Percentiles rank a stretch among this genome's conserved stretches.
Evolutionary conservation across 2,113 vertebrate genomes (phyloP).

Genomic region (Amazona guildingii): DNA sequence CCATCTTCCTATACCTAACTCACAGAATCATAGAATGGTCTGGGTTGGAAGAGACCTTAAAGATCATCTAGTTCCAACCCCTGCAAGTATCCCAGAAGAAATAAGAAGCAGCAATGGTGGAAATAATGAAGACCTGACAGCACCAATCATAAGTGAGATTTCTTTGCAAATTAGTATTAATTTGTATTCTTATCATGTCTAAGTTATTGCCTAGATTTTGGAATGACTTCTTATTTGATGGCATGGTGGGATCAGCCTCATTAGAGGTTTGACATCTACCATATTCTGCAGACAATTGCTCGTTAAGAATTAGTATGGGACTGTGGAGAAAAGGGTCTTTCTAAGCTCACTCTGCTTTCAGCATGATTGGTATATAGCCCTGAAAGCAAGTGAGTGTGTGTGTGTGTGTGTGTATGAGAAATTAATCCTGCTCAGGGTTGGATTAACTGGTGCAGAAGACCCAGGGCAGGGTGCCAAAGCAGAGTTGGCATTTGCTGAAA

Average conservation of each 20-base stretch:
- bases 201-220: neutral
- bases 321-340: neutral
- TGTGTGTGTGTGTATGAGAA: neutral
- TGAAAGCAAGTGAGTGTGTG: neutral
- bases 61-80: neutral
- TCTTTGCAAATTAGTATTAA: neutral
- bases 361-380: neutral
- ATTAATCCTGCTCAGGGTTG: conserved; percentile 8
- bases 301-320: neutral
- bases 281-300: neutral
- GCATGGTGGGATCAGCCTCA: neutral
- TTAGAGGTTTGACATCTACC: neutral
- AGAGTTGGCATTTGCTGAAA: conserved; percentile 41
- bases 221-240: neutral
- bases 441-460: conserved; percentile 54
- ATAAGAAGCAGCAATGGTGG: neutral
- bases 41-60: neutral
- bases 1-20: neutral
- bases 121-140: neutral
- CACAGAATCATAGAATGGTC: neutral
- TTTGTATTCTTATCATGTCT: neutral
- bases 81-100: neutral
- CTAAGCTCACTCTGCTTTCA: neutral
- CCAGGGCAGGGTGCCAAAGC: conserved; percentile 31
- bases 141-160: neutral